A percentile compares a stretch with the other conserved stretches of the same genome.
phyloP scores from a whole-genome alignment of 2,797 vertebrate genomes.

The Myotis planiceps region DNA sequence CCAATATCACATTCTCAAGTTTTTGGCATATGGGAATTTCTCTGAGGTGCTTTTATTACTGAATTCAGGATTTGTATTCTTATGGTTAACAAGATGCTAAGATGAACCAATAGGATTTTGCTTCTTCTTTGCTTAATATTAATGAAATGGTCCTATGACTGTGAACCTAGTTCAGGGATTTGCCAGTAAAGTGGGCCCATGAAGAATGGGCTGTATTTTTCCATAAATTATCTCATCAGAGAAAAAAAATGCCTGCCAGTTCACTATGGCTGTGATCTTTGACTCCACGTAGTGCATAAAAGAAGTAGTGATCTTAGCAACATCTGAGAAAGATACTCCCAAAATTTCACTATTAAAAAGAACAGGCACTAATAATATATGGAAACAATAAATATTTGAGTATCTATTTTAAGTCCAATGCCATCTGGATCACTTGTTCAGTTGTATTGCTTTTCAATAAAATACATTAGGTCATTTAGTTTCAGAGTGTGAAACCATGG shows the following conservation, averaged over 20 bases:
- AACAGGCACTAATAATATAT: background rate
- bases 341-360: background rate
- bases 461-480: slow-evolving; percentile 6
- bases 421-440: background rate
- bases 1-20: background rate
- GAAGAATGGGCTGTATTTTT: background rate
- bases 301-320: background rate
- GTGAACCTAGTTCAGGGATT: background rate
- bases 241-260: background rate
- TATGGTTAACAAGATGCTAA: slow-evolving; percentile 28
- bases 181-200: background rate
- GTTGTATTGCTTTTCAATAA: slow-evolving; percentile 29
- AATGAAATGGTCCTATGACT: background rate
- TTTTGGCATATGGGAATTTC: background rate
- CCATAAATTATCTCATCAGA: background rate
- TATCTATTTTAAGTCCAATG: background rate
- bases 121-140: slow-evolving; percentile 44
- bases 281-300: background rate
- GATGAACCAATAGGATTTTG: slow-evolving; percentile 6
- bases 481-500: background rate
- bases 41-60: slow-evolving; percentile 35
- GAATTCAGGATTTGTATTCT: slow-evolving; percentile 47
- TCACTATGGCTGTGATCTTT: background rate
- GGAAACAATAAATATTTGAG: slow-evolving; percentile 32
- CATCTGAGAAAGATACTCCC: background rate